Conservation (phyloP, 2,888 invertebrate genomes). For the Eupsilia transversa region DNA sequence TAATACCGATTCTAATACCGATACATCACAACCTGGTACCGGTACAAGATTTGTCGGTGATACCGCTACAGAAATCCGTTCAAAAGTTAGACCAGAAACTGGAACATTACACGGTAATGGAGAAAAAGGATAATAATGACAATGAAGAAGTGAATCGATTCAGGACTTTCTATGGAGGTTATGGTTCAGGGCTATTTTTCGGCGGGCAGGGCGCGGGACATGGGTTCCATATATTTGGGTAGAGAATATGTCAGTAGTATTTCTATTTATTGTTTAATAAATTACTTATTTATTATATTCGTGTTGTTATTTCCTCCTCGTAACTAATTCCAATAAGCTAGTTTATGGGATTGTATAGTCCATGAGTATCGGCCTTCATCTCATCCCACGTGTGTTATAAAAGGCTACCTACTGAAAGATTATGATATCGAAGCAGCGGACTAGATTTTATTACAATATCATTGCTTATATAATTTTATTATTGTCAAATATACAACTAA, state of each 20-base stretch:
- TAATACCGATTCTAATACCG: conserved; percentile 75
- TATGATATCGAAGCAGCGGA: background rate
- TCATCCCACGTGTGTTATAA: background rate
- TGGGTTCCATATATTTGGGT: conserved; percentile 84
- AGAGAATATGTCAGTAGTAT: conserved; percentile 47
- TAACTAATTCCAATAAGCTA: background rate
- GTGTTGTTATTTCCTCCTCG: conserved; percentile 14
- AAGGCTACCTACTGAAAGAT: background rate
- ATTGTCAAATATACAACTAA: background rate
- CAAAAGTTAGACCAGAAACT: conserved; percentile 69
- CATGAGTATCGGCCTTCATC: background rate
- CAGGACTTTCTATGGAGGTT: conserved; percentile 84
- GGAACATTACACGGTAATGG: conserved; percentile 69
- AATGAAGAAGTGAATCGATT: conserved; percentile 76
- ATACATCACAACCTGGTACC: conserved; percentile 79
- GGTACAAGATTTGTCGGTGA: conserved; percentile 82
- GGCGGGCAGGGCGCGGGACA: conserved; percentile 87
- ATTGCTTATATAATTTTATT: background rate
- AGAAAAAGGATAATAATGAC: conserved; percentile 74
- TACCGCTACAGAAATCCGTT: conserved; percentile 79
- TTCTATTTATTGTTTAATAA: conserved; percentile 50
- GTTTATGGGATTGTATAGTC: background rate
- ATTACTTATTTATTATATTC: conserved; percentile 46
- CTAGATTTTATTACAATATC: too few species aligned
- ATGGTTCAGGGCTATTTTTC: conserved; percentile 82